Percentiles rank a stretch among this genome's conserved stretches.
Evolutionary conservation across 2,888 invertebrate species (phyloP).

Genomic region (Ganaspis brasiliensis): DNA sequence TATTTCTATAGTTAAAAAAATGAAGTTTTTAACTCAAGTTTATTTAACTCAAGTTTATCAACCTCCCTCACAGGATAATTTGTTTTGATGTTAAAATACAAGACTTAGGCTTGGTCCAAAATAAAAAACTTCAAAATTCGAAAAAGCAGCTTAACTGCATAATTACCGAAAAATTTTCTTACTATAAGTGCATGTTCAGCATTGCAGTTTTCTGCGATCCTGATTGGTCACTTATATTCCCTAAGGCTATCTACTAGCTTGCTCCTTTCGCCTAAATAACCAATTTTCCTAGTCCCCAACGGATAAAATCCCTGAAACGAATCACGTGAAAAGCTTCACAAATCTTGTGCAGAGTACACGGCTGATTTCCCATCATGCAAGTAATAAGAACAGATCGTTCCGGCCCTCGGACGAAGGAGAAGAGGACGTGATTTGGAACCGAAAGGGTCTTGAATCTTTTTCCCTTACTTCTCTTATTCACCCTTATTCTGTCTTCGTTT

Average conservation of each 20-base stretch:
- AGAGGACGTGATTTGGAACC: constrained; percentile 41
- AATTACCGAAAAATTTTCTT: no score
- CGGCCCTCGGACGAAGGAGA: constrained; percentile 1
- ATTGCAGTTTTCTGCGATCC: constrained; percentile 33
- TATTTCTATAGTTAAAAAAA: no score
- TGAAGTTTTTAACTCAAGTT: no score
- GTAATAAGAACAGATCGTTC: constrained; percentile 36
- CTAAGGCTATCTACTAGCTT: not conserved
- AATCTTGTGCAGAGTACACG: constrained; percentile 22
- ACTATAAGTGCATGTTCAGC: not conserved
- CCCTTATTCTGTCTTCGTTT: not conserved
- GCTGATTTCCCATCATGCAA: constrained; percentile 39
- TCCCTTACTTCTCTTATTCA: constrained; percentile 3
- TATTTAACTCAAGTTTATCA: no score
- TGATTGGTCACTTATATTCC: constrained; percentile 40
- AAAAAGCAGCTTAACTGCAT: no score
- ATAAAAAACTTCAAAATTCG: no score
- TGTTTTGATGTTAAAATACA: no score
- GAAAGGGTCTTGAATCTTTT: constrained; percentile 29
- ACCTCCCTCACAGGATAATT: no score
- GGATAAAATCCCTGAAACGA: constrained; percentile 35
- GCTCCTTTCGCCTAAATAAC: constrained; percentile 15
- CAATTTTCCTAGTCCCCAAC: constrained; percentile 21
- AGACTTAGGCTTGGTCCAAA: no score
- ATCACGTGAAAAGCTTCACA: constrained; percentile 39